These are phyloP conservation scores for Sebastes iracundus DNA, from an alignment of 2,797 vertebrate genomes.

Conservation along the genomic window DNA sequence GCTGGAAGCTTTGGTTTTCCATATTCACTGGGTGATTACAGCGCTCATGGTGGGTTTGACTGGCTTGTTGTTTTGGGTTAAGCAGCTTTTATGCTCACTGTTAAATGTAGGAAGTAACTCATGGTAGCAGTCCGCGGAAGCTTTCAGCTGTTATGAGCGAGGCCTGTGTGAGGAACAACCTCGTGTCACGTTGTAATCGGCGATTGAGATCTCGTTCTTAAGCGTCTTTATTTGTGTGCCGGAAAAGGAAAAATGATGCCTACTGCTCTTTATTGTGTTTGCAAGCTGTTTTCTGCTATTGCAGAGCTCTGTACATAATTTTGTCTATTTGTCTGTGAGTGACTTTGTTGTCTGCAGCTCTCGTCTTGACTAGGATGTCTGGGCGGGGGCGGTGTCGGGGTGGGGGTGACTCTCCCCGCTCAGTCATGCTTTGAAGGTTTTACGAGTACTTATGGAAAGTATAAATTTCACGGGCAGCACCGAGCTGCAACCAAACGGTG, in stretches of 20 bases:
- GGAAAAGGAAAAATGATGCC: conserved; percentile 22
- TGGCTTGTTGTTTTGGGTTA: conserved; percentile 56
- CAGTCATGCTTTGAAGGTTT: conserved; percentile 91
- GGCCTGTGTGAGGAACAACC: conserved; percentile 26
- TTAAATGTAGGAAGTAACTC: conserved; percentile 53
- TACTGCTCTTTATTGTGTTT: conserved; percentile 66
- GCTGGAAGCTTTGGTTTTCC: conserved; percentile 10
- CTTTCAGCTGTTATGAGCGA: conserved; percentile 22
- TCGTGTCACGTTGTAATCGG: conserved; percentile 13
- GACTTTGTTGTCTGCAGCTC: conserved; percentile 57
- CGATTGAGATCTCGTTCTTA: conserved; percentile 26
- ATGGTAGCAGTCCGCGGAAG: neutral
- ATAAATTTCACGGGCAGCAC: conserved; percentile 83
- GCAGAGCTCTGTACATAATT: conserved; percentile 64
- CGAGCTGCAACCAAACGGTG: conserved; percentile 88
- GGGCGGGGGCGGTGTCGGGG: conserved; percentile 18
- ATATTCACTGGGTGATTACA: conserved; percentile 41
- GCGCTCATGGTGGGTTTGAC: conserved; percentile 30
- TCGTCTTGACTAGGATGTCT: conserved; percentile 48
- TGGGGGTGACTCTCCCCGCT: conserved; percentile 70
- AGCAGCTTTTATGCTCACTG: conserved; percentile 35
- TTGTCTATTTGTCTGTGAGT: conserved; percentile 68
- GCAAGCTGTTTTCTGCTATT: conserved; percentile 63
- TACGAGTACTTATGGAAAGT: conserved; percentile 83
- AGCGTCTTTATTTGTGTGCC: conserved; percentile 38